phyloP scores from a whole-genome alignment of 2,888 invertebrate genomes.

The Ophion ellenae region DNA sequence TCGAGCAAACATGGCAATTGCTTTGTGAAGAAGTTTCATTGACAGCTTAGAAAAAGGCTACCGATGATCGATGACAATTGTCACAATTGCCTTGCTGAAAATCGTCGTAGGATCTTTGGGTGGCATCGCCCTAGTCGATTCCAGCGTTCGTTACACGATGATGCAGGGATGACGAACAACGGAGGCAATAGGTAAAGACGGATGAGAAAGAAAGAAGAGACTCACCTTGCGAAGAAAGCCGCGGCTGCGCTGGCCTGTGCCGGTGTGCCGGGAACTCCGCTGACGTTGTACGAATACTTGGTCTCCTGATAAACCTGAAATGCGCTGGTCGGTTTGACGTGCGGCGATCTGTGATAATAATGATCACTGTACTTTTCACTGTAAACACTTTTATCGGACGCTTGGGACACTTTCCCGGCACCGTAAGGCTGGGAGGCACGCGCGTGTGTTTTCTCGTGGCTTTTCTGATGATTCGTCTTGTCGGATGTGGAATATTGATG shows the following conservation, averaged over 20 bases:
- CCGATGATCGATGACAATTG: not conserved
- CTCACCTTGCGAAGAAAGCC: constrained; percentile 87
- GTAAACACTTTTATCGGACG: constrained; percentile 72
- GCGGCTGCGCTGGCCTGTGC: constrained; percentile 86
- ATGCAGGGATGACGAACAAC: not conserved
- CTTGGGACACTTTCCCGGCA: constrained; percentile 69
- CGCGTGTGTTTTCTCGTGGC: constrained; percentile 74
- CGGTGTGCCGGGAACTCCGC: constrained; percentile 84
- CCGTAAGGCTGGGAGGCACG: constrained; percentile 73
- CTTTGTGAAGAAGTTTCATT: not conserved
- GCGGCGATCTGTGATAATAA: constrained; percentile 77
- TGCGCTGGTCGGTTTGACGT: constrained; percentile 75
- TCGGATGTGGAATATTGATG: constrained; percentile 73
- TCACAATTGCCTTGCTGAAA: not conserved
- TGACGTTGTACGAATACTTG: constrained; percentile 85
- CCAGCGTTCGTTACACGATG: not conserved
- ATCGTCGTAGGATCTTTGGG: not conserved
- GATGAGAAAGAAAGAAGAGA: not conserved
- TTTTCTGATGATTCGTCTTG: constrained; percentile 72
- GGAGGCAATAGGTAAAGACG: no score
- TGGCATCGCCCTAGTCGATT: not conserved
- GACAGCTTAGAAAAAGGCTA: not conserved
- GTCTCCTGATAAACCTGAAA: constrained; percentile 83
- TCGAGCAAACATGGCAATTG: not conserved
- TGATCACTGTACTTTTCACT: constrained; percentile 77